Percentiles rank a stretch among this genome's conserved stretches.
These are phyloP conservation scores for Pheosia tremula DNA, from an alignment of 2,888 invertebrate genomes.

Conservation along the genomic window DNA sequence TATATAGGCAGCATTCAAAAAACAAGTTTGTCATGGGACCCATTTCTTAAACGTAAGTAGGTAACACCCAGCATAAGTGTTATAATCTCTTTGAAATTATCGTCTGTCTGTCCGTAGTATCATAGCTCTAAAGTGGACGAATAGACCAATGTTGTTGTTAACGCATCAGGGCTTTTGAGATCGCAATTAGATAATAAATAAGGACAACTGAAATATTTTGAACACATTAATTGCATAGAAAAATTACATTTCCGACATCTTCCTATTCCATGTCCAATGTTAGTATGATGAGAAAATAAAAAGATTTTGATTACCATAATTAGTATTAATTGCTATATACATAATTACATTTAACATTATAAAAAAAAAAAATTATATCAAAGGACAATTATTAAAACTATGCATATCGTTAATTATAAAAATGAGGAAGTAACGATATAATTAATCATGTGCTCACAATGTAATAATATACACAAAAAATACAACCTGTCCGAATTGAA, in stretches of 20 bases:
- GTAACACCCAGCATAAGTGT: too few species aligned
- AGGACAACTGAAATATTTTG: background rate
- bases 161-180: too few species aligned
- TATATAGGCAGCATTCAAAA: too few species aligned
- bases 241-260: constrained; percentile 45
- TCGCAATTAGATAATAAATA: background rate
- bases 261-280: constrained; percentile 25
- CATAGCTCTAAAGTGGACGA: too few species aligned
- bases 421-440: background rate
- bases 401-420: background rate
- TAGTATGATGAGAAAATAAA: constrained; percentile 18
- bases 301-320: background rate
- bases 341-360: background rate
- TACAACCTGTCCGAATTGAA: constrained; percentile 75
- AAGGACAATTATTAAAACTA: background rate
- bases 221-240: background rate
- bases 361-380: background rate
- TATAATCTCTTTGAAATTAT: too few species aligned
- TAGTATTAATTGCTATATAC: too few species aligned
- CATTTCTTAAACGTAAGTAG: too few species aligned
- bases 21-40: too few species aligned
- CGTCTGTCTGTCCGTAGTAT: too few species aligned
- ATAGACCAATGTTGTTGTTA: too few species aligned
- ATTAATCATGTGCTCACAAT: constrained; percentile 2
- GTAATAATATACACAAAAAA: constrained; percentile 32